Conservation (phyloP, 2,888 invertebrate genomes). For the Drosophila atripex region DNA sequence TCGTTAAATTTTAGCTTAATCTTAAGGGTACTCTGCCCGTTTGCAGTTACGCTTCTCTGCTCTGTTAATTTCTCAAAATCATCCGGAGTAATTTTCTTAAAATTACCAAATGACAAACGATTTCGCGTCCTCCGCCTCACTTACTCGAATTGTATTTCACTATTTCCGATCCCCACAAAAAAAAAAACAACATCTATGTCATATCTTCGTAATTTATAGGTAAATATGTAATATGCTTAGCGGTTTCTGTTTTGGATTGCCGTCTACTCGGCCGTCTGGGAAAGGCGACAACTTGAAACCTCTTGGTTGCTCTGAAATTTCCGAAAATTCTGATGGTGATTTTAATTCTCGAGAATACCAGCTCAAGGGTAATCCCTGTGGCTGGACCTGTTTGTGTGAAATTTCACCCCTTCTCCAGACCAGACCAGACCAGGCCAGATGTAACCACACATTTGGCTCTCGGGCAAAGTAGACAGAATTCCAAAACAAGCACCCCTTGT, state of each 20-base stretch:
- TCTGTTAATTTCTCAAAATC: slow-evolving; percentile 27
- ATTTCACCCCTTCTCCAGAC: not conserved
- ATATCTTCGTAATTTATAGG: slow-evolving; percentile 37
- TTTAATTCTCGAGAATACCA: not conserved
- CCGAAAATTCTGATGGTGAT: not conserved
- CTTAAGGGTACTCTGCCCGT: slow-evolving; percentile 46
- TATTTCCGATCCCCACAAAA: slow-evolving; percentile 26
- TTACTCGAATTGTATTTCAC: slow-evolving; percentile 42
- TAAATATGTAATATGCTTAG: slow-evolving; percentile 29
- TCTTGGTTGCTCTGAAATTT: slow-evolving; percentile 2
- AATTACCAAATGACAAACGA: slow-evolving; percentile 26
- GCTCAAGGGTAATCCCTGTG: not conserved
- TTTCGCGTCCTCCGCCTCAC: not conserved
- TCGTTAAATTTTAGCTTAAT: slow-evolving; percentile 55
- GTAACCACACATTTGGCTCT: slow-evolving; percentile 7
- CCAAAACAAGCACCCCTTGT: slow-evolving; percentile 38
- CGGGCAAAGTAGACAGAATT: slow-evolving; percentile 31
- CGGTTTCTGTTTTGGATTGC: slow-evolving; percentile 20
- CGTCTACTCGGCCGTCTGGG: not conserved
- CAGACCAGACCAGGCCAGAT: not conserved
- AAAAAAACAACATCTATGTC: slow-evolving; percentile 37
- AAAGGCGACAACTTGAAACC: slow-evolving; percentile 17
- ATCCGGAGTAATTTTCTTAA: slow-evolving; percentile 38
- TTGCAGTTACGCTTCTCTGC: slow-evolving; percentile 27
- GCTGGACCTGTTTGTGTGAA: not conserved